phyloP scores from a whole-genome alignment of 1,140 invertebrate genomes.

The Myzus persicae region DNA sequence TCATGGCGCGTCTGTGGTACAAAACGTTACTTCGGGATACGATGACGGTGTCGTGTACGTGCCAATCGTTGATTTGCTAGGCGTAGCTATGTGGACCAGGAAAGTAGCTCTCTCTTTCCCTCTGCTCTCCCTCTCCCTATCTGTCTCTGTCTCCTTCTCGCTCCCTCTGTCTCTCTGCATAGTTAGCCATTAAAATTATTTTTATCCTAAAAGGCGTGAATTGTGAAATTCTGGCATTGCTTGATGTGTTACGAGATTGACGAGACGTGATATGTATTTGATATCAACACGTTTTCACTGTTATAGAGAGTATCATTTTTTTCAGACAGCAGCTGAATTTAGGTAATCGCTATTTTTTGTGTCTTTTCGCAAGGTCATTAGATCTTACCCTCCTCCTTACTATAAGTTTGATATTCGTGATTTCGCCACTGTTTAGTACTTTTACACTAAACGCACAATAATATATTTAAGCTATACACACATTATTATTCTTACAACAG shows the following conservation, averaged over 20 bases:
- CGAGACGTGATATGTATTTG: background rate
- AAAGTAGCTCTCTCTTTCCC: background rate
- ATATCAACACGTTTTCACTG: background rate
- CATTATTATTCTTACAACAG: background rate
- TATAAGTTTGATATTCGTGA: background rate
- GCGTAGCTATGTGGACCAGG: background rate
- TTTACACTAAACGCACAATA: background rate
- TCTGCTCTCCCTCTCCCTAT: background rate
- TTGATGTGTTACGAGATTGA: background rate
- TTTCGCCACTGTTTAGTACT: background rate
- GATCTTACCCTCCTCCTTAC: background rate
- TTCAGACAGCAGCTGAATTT: background rate
- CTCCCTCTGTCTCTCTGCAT: too few species aligned
- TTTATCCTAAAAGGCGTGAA: background rate
- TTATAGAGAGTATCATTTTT: background rate
- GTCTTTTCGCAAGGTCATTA: background rate
- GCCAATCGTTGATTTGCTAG: background rate
- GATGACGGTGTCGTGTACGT: background rate
- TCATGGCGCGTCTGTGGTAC: background rate
- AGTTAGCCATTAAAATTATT: background rate
- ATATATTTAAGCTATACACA: background rate
- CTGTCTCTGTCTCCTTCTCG: background rate
- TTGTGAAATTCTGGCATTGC: background rate
- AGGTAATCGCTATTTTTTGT: background rate
- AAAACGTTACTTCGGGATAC: background rate